Percentiles rank a stretch among this genome's conserved stretches.
These are phyloP conservation scores for Lycaon pictus DNA, from an alignment of 2,113 vertebrate species.

Conservation along the genomic window DNA sequence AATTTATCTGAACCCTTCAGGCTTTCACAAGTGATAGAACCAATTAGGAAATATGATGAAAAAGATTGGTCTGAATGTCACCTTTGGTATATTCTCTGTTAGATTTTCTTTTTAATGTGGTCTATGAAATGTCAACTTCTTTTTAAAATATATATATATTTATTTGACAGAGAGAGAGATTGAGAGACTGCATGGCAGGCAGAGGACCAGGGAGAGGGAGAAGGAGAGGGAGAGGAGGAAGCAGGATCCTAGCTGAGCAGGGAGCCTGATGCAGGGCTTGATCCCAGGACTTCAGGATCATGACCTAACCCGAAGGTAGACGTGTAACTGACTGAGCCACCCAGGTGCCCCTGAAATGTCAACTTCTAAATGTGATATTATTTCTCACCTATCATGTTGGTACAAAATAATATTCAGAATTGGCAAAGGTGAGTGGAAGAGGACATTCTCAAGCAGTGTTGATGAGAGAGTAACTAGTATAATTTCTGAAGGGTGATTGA, in stretches of 20 bases:
- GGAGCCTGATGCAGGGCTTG: no score
- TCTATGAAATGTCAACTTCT: background rate
- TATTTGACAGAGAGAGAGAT: no score
- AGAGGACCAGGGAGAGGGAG: no score
- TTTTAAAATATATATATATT: no score
- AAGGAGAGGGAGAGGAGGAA: no score
- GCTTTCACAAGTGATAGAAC: background rate
- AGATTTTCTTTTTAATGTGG: background rate
- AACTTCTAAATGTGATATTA: background rate
- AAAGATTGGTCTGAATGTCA: background rate
- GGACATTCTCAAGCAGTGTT: background rate
- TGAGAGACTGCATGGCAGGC: no score
- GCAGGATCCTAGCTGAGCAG: no score
- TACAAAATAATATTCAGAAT: background rate
- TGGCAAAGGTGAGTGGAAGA: background rate
- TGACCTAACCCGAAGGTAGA: no score
- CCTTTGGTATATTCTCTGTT: background rate
- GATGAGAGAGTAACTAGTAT: background rate
- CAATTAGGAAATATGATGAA: background rate
- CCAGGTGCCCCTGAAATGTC: background rate
- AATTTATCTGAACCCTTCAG: background rate
- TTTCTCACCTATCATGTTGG: background rate
- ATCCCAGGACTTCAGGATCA: no score
- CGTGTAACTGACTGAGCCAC: no score
- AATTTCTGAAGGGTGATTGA: background rate